Conservation (phyloP, 2,797 vertebrate species). For the Gouania willdenowi region DNA sequence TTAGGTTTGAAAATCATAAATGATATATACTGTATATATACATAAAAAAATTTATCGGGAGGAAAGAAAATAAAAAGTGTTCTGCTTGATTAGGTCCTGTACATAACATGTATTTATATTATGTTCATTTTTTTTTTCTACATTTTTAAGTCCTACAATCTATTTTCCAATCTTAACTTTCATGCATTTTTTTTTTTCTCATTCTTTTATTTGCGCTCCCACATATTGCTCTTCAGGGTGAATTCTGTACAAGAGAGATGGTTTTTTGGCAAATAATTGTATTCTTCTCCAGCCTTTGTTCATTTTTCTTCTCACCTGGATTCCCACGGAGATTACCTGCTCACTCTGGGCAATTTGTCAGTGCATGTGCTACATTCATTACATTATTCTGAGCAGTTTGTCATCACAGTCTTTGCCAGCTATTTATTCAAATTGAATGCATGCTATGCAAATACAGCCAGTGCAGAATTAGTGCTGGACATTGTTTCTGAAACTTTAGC, state of each 20-base stretch:
- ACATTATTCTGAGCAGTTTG: constrained; percentile 50
- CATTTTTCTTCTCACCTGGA: constrained; percentile 23
- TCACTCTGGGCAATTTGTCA: constrained; percentile 49
- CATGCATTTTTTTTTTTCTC: constrained; percentile 27
- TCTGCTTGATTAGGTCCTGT: too few species aligned
- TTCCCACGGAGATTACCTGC: constrained; percentile 47
- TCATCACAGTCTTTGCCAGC: constrained; percentile 22
- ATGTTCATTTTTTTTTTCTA: constrained; percentile 37
- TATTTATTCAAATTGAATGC: constrained; percentile 57
- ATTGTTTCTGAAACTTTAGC: constrained; percentile 33
- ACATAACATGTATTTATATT: constrained; percentile 44
- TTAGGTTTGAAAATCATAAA: too few species aligned
- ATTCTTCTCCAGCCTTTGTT: constrained; percentile 50
- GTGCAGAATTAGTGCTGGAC: constrained; percentile 33
- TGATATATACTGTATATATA: too few species aligned
- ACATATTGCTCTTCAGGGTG: constrained; percentile 28
- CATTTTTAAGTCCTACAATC: constrained; percentile 39
- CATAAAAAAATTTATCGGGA: too few species aligned
- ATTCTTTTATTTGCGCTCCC: constrained; percentile 14
- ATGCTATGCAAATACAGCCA: constrained; percentile 51
- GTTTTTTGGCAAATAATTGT: constrained; percentile 43
- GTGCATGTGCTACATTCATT: constrained; percentile 45
- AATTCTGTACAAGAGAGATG: constrained; percentile 42
- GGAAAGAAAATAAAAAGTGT: too few species aligned
- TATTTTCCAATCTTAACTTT: constrained; percentile 21